Evolutionary conservation across 2,888 invertebrate genomes (phyloP).

Genomic region (Iphiclides podalirius): DNA sequence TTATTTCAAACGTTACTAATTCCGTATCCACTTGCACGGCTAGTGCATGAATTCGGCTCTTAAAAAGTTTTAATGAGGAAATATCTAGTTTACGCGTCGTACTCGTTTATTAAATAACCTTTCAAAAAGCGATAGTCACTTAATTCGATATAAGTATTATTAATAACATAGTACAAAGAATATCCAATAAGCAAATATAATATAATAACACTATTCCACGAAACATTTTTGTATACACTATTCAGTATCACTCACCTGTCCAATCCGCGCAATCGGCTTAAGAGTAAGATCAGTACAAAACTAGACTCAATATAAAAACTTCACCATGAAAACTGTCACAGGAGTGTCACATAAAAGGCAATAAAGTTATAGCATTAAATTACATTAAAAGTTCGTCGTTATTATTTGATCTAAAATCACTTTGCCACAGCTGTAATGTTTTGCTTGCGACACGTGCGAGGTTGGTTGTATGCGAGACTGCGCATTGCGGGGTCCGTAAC

Average conservation of each 20-base stretch:
- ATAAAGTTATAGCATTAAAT: too few relatives aligned
- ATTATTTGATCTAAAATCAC: not conserved
- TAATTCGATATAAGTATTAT: too few relatives aligned
- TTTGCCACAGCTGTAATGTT: conserved; percentile 32
- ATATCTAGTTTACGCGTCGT: not conserved
- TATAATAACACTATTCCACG: too few relatives aligned
- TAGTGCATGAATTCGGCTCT: not conserved
- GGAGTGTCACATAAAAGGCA: too few relatives aligned
- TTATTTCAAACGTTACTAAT: too few relatives aligned
- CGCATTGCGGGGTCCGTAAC: conserved; percentile 37
- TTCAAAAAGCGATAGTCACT: not conserved
- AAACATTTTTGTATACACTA: not conserved
- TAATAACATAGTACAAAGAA: too few relatives aligned
- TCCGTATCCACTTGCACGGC: not conserved
- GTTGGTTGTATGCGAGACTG: conserved; percentile 28
- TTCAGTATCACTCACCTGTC: conserved; percentile 4
- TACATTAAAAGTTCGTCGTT: too few relatives aligned
- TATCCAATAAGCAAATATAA: too few relatives aligned
- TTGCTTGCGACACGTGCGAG: conserved; percentile 34
- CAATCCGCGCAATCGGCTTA: not conserved
- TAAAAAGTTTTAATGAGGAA: conserved; percentile 12
- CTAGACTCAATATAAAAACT: not conserved
- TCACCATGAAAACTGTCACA: conserved; percentile 2
- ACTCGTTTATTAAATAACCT: not conserved
- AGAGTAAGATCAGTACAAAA: too few relatives aligned